Conservation (phyloP, 2,888 invertebrate genomes). For the Cantharis rustica region DNA sequence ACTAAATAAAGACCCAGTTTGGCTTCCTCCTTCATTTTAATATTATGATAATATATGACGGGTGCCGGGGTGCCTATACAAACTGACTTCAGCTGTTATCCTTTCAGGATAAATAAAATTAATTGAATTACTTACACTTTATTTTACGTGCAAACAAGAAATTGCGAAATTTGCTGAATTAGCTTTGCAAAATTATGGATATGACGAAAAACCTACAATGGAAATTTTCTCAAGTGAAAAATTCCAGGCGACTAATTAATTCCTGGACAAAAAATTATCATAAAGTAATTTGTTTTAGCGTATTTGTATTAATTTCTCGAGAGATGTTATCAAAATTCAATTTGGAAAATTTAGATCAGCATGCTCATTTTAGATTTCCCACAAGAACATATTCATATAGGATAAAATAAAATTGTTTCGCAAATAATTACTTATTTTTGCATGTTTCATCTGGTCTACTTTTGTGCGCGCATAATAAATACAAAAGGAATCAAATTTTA, state of each 20-base stretch:
- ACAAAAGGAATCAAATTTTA: background rate
- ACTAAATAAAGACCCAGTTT: background rate
- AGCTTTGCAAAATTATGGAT: background rate
- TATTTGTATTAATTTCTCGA: background rate
- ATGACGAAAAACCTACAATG: background rate
- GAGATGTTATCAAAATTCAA: background rate
- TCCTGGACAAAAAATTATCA: background rate
- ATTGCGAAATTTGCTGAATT: background rate
- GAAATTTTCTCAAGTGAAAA: background rate
- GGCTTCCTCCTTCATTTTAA: background rate
- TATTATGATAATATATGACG: background rate
- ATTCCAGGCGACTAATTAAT: background rate
- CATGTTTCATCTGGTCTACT: background rate
- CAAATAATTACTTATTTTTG: background rate
- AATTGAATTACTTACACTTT: background rate
- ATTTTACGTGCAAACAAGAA: background rate
- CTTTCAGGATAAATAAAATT: background rate
- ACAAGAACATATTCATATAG: background rate
- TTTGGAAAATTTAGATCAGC: background rate
- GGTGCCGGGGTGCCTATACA: background rate
- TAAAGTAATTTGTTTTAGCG: background rate
- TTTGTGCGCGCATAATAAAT: background rate
- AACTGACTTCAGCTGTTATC: background rate
- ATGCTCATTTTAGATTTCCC: background rate
- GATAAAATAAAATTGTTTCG: background rate